phyloP scores from a whole-genome alignment of 1,140 invertebrate species.

The Pachypeltis micranthus region DNA sequence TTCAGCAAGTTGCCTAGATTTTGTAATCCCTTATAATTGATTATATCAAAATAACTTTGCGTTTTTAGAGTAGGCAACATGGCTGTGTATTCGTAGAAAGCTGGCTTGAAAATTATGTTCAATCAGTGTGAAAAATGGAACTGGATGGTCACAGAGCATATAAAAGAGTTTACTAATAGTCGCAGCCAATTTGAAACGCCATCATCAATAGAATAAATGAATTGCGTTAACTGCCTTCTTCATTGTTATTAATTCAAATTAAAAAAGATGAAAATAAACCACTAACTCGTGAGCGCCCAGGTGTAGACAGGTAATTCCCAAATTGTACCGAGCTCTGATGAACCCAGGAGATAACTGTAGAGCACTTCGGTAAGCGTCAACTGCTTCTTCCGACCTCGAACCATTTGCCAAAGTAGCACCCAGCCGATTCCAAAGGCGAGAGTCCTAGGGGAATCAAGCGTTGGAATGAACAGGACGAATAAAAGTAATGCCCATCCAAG shows the following conservation, averaged over 20 bases:
- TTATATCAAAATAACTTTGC: too few species aligned
- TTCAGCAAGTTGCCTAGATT: too few species aligned
- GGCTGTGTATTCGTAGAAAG: too few species aligned
- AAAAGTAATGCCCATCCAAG: constrained; percentile 2
- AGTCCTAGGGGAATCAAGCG: constrained; percentile 51
- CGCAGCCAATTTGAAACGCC: too few species aligned
- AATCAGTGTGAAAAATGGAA: too few species aligned
- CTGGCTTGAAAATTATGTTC: too few species aligned
- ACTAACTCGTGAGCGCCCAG: constrained; percentile 77
- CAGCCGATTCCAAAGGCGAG: constrained; percentile 91
- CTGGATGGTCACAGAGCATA: too few species aligned
- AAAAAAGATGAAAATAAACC: constrained; percentile 13
- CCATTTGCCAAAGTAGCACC: constrained; percentile 96
- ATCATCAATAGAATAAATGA: too few species aligned
- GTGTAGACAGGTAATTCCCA: constrained; percentile 96
- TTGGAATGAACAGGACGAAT: background rate
- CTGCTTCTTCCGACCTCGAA: constrained; percentile 84
- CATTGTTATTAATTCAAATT: constrained; percentile 10
- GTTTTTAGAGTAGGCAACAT: too few species aligned
- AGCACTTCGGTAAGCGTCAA: constrained; percentile 88
- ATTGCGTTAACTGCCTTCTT: too few species aligned
- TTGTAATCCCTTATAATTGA: too few species aligned
- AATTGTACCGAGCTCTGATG: constrained; percentile 91
- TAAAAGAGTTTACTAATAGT: too few species aligned
- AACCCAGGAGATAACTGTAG: constrained; percentile 87